Conservation (phyloP, 2,888 invertebrate genomes). For the Philereme vetulata region DNA sequence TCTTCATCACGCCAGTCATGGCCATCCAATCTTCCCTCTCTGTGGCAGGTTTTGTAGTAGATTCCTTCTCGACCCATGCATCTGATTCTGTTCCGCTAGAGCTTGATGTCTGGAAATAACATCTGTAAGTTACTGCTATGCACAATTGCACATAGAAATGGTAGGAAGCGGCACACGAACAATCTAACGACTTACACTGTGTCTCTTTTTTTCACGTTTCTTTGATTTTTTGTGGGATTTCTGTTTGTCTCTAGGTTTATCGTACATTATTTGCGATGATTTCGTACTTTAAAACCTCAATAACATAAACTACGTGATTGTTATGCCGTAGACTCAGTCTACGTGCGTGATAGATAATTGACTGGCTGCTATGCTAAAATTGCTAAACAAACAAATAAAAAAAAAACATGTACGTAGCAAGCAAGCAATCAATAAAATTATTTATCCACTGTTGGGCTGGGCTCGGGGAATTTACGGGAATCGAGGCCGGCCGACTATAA, state of each 20-base stretch:
- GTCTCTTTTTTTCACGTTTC: slow-evolving; percentile 47
- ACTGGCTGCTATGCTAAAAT: too few species aligned
- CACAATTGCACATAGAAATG: not conserved
- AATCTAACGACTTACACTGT: slow-evolving; percentile 47
- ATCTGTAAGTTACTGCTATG: slow-evolving; percentile 3
- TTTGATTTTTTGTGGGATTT: slow-evolving; percentile 59
- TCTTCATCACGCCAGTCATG: slow-evolving; percentile 80
- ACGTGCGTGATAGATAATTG: too few species aligned
- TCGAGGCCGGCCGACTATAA: too few species aligned
- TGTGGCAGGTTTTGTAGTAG: slow-evolving; percentile 36
- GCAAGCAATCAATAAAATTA: too few species aligned
- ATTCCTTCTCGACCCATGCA: slow-evolving; percentile 86
- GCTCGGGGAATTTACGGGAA: too few species aligned
- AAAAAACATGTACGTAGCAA: too few species aligned
- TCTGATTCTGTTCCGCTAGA: slow-evolving; percentile 67
- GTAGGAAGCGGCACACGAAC: not conserved
- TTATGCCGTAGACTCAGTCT: too few species aligned
- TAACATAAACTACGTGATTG: too few species aligned
- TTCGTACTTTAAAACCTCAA: too few species aligned
- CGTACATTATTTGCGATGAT: slow-evolving; percentile 45
- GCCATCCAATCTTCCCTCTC: slow-evolving; percentile 93
- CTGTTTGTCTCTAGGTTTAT: slow-evolving; percentile 59
- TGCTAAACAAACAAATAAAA: too few species aligned
- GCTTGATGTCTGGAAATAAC: slow-evolving; percentile 57
- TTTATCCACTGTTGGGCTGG: too few species aligned